Base-by-base conservation (phyloP, 2,113 vertebrate genomes). In the Eclectus roratus region DNA sequence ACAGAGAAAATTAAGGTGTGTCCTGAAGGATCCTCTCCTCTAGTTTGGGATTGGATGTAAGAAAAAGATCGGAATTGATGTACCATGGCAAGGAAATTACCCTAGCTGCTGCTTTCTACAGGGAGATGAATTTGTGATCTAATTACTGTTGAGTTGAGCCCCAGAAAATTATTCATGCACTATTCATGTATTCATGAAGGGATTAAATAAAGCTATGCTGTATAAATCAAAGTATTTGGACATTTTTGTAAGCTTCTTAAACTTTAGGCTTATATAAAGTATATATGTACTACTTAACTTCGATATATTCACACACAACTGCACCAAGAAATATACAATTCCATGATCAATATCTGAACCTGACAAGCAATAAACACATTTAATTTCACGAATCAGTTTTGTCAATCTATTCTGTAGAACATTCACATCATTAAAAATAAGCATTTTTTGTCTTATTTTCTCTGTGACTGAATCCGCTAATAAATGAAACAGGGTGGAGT, bases 21-120 rank as follows among this genome's bases (percentile, higher is more conserved):
- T 56, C 76, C 53, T 72, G 49, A 72, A 92, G 80, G 58, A 68
- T 56, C 41, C 20, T 50, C 17, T 85, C n/a, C 35, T 27, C 16
- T 55, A 31, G 21, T 80, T 46, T n/a, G 39, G 20, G 17, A 68
- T 7, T 28, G 12, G 14, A 37, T 73, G 31, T 3, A 73, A 21
- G 46, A 58, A 92, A 96, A 96, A 93, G 72, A 83, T 95, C 76
- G 91, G 68, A 95, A 88, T 4, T 77, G 24, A 78, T 95, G 83
- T 41, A 77, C 76, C 76, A 63, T 83, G 60, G 14, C 63, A 86
- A 91, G 41, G 58, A 91, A 85, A 92, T 88, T 72, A 79, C 17
- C 18, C 29, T 53, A 64, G 19, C 33, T 76, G 24, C 18, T 77
- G 64, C 14, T 80, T 66, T 90, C 79, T 52, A 76, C 2, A 33